A percentile compares a stretch with the other conserved stretches of the same genome.
Evolutionary conservation across 2,113 vertebrate genomes (phyloP).

Genomic region (Plestiodon gilberti): DNA sequence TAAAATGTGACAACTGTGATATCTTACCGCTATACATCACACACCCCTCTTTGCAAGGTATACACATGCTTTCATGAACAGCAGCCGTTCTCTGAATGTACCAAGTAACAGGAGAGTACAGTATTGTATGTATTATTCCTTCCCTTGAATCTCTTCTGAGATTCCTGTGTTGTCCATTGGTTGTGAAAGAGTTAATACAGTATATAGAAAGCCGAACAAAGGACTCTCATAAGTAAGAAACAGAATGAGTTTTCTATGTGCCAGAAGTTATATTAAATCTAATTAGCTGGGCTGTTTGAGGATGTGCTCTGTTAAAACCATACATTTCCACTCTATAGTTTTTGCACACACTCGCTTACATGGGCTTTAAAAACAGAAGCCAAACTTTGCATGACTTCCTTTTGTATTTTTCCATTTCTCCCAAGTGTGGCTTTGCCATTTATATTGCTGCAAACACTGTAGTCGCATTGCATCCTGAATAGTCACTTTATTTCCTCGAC

Average conservation of each 20-base stretch:
- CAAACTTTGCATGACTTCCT: neutral
- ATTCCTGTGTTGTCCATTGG: neutral
- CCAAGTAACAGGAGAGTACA: neutral
- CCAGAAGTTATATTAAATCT: conserved; percentile 56
- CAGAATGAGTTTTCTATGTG: conserved; percentile 27
- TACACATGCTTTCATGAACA: neutral
- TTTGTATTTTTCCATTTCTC: conserved; percentile 25
- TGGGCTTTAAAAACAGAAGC: conserved; percentile 29
- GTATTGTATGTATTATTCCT: neutral
- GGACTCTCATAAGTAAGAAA: conserved; percentile 34
- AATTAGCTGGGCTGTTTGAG: conserved; percentile 47
- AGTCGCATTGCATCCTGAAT: conserved; percentile 14
- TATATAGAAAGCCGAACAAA: conserved; percentile 8
- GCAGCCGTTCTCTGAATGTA: neutral
- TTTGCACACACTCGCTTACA: conserved; percentile 65
- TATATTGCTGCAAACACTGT: conserved; percentile 26
- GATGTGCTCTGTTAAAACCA: conserved; percentile 60
- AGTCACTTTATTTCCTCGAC: conserved; percentile 9
- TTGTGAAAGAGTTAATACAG: conserved; percentile 10
- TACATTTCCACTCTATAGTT: conserved; percentile 50
- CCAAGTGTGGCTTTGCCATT: conserved; percentile 19
- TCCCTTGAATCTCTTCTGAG: neutral
- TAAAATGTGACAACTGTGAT: neutral
- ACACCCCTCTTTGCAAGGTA: neutral
- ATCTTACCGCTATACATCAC: neutral